Conservation (phyloP, 2,113 vertebrate genomes). For the Chamaetylas fuelleborni region DNA sequence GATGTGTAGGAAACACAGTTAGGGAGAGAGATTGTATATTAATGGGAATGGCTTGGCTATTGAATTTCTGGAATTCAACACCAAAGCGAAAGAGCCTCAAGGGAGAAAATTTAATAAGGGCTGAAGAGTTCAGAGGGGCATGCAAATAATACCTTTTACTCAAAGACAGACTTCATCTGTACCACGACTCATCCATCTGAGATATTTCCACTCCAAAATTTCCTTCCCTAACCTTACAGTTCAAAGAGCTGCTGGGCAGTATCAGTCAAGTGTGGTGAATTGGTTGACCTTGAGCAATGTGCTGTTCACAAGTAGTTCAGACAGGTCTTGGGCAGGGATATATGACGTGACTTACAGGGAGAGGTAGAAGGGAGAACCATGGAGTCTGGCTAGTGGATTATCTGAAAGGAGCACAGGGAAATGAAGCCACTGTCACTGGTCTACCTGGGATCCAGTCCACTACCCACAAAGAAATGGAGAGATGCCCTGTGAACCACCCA, state of each 20-base stretch:
- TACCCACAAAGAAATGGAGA: not conserved
- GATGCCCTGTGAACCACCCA: not conserved
- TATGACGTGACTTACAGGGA: not conserved
- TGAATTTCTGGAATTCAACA: conserved; percentile 33
- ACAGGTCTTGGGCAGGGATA: not conserved
- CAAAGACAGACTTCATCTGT: not conserved
- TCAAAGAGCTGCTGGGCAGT: not conserved
- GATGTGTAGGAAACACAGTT: conserved; percentile 74
- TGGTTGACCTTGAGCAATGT: not conserved
- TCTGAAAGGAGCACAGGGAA: not conserved
- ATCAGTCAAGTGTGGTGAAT: not conserved
- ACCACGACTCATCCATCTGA: not conserved
- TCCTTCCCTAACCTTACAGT: not conserved
- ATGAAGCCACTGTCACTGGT: not conserved
- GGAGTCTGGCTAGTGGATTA: not conserved
- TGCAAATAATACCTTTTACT: not conserved
- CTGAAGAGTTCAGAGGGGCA: not conserved
- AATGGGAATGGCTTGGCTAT: conserved; percentile 61
- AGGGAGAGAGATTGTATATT: conserved; percentile 68
- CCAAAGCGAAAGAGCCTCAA: not conserved
- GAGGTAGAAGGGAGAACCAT: not conserved
- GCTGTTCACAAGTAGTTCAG: not conserved
- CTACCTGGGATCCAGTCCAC: not conserved
- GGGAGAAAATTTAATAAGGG: not conserved
- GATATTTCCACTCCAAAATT: not conserved